A percentile compares a stretch with the other conserved stretches of the same genome.
These are phyloP conservation scores for Malacoctenus gilli DNA, from an alignment of 2,797 vertebrate genomes.

Conservation along the genomic window DNA sequence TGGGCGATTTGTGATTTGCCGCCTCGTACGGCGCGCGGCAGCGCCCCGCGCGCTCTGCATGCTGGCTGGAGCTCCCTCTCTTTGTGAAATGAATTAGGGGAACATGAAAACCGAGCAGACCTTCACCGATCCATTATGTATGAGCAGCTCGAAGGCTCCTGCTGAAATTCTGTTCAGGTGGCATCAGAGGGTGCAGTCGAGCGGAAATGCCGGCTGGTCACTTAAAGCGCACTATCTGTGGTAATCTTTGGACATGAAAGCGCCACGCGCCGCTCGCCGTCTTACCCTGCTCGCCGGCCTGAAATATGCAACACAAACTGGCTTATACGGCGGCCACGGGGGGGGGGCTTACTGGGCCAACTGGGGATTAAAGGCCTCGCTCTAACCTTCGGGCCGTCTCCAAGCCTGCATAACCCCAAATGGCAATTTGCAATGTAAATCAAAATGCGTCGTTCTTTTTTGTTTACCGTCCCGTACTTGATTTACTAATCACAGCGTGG, in stretches of 20 bases:
- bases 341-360: slow-evolving; percentile 48
- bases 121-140: slow-evolving; percentile 77
- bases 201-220: slow-evolving; percentile 77
- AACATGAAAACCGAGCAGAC: slow-evolving; percentile 79
- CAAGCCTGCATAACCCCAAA: slow-evolving; percentile 37
- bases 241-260: slow-evolving; percentile 73
- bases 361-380: slow-evolving; percentile 55
- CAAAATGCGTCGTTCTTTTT: slow-evolving; percentile 60
- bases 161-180: slow-evolving; percentile 78
- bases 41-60: slow-evolving; percentile 17
- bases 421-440: slow-evolving; percentile 61
- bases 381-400: slow-evolving; percentile 51
- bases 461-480: slow-evolving; percentile 35
- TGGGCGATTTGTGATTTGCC: too few species aligned
- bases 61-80: slow-evolving; percentile 46
- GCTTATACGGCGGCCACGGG: slow-evolving; percentile 35
- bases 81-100: slow-evolving; percentile 77
- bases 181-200: slow-evolving; percentile 76
- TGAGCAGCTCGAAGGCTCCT: slow-evolving; percentile 75
- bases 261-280: slow-evolving; percentile 29
- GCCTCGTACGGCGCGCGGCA: too few species aligned
- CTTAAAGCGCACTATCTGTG: slow-evolving; percentile 75
- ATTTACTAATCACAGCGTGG: slow-evolving; percentile 25
- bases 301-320: slow-evolving; percentile 55
- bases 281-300: slow-evolving; percentile 33